Conservation (phyloP, 2,888 invertebrate genomes). For the Leptinotarsa haldemani region DNA sequence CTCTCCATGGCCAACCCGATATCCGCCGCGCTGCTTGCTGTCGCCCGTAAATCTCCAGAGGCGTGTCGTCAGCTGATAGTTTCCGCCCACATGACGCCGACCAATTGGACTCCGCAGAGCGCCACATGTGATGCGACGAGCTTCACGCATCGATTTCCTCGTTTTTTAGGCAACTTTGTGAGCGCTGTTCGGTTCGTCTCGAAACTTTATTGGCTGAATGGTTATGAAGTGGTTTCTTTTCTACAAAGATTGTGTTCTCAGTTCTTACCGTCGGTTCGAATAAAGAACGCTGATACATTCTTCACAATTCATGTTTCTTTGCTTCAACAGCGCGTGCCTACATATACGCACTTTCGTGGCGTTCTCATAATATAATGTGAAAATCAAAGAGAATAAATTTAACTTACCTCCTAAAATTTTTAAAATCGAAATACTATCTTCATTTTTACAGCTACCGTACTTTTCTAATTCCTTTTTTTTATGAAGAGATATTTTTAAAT, state of each 20-base stretch:
- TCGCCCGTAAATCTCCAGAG: conserved; percentile 21
- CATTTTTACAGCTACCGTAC: too few species aligned
- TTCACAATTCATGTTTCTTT: too few species aligned
- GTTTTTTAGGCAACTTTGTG: conserved; percentile 38
- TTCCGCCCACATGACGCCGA: conserved; percentile 17
- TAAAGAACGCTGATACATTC: background rate
- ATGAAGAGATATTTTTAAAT: too few species aligned
- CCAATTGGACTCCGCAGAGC: conserved; percentile 11
- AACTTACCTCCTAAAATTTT: too few species aligned
- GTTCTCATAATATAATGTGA: too few species aligned
- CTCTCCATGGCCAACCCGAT: conserved; percentile 18
- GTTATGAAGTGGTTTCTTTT: conserved; percentile 8
- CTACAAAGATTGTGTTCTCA: background rate
- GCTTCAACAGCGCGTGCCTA: too few species aligned
- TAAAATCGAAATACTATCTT: too few species aligned
- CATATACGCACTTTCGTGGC: too few species aligned
- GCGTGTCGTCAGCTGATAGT: conserved; percentile 25
- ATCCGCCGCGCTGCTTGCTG: conserved; percentile 14
- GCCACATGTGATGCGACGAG: conserved; percentile 31
- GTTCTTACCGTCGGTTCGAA: conserved; percentile 5
- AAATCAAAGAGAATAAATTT: too few species aligned
- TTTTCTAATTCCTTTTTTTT: too few species aligned
- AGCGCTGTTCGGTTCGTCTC: conserved; percentile 28
- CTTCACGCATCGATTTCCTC: conserved; percentile 47
- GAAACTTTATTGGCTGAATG: conserved; percentile 35